These are phyloP conservation scores for Henicopernis longicauda DNA, from an alignment of 2,113 vertebrate genomes.

Conservation along the genomic window DNA sequence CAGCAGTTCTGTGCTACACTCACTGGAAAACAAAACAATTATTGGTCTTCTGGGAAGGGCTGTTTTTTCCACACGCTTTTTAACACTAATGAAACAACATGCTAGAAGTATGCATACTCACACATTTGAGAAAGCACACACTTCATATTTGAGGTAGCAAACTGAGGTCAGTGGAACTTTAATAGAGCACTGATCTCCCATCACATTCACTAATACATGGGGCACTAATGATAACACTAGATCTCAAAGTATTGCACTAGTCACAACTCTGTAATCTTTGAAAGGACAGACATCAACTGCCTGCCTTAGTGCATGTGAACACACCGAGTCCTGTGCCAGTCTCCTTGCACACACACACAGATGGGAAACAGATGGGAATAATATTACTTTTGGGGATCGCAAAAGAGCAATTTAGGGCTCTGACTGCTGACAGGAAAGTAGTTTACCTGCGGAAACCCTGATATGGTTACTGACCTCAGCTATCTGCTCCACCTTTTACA, in stretches of 20 bases:
- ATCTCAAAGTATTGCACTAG: not conserved
- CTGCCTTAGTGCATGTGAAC: not conserved
- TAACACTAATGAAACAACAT: not conserved
- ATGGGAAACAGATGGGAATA: not conserved
- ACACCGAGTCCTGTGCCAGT: not conserved
- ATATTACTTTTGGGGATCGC: not conserved
- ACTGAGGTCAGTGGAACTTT: not conserved
- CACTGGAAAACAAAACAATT: slow-evolving; percentile 62
- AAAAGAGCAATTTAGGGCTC: not conserved
- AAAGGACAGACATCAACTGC: not conserved
- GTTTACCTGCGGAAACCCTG: not conserved
- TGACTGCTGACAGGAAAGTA: not conserved
- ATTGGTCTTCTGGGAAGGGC: not conserved
- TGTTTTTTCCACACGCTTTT: not conserved
- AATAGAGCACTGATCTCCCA: not conserved
- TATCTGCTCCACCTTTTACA: not conserved
- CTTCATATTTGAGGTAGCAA: not conserved
- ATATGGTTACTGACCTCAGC: not conserved
- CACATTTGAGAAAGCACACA: not conserved
- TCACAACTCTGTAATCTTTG: not conserved
- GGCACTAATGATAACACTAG: not conserved
- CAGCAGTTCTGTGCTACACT: slow-evolving; percentile 81
- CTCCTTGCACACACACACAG: not conserved
- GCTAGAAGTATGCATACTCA: not conserved
- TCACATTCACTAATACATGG: not conserved